A percentile compares a stretch with the other conserved stretches of the same genome.
Evolutionary conservation across 92 coral and sea anemone genomes (phyloP).

Genomic region (Pocillopora meandrina): DNA sequence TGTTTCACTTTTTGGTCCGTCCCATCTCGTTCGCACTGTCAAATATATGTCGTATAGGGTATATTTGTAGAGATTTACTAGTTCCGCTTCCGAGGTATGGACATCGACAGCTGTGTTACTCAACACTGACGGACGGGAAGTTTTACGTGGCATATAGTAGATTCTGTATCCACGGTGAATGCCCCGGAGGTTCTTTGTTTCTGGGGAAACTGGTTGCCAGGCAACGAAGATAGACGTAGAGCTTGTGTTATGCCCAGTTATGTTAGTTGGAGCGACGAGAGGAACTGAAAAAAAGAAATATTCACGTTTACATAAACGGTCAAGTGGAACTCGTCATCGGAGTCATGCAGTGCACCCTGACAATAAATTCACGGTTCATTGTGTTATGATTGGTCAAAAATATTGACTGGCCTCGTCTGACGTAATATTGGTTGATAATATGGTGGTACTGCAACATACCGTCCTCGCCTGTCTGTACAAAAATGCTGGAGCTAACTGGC

Average conservation of each 20-base stretch:
- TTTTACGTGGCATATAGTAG: slow-evolving; percentile 4
- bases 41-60: slow-evolving; percentile 26
- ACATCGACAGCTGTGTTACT: slow-evolving; percentile 20
- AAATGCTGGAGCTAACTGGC: slow-evolving; percentile 46
- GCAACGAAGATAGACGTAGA: slow-evolving; percentile 38
- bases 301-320: neutral
- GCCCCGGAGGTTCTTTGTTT: slow-evolving; percentile 36
- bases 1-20: slow-evolving; percentile 9
- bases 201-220: slow-evolving; percentile 45
- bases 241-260: slow-evolving; percentile 44
- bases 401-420: too few species aligned
- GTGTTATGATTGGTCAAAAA: too few species aligned
- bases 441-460: slow-evolving; percentile 5
- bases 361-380: neutral
- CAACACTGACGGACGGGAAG: neutral
- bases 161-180: slow-evolving; percentile 47
- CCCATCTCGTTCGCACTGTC: slow-evolving; percentile 43
- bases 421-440: too few species aligned
- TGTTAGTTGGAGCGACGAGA: slow-evolving; percentile 41
- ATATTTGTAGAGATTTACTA: slow-evolving; percentile 38
- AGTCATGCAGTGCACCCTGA: neutral
- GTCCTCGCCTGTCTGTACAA: slow-evolving; percentile 58
- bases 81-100: slow-evolving; percentile 18
- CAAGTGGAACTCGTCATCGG: too few species aligned
- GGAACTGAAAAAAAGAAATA: slow-evolving; percentile 26